Conservation (phyloP, 1,140 invertebrate genomes). For the Hylyphantes graminicola region DNA sequence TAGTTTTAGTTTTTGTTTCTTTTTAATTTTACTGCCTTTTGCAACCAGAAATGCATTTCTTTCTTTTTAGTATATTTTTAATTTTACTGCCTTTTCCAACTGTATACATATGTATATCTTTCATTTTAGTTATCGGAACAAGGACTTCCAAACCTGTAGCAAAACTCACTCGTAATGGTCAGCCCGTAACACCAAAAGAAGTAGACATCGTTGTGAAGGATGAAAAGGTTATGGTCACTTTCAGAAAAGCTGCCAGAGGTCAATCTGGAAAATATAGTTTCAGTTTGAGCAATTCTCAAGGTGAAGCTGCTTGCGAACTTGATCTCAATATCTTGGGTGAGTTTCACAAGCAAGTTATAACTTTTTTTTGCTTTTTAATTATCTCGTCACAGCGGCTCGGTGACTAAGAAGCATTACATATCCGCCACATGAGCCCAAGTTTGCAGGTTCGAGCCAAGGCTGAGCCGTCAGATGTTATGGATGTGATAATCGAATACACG, state of each 20-base stretch:
- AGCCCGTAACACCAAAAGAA: conserved; percentile 86
- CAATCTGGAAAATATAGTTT: conserved; percentile 86
- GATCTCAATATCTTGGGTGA: conserved; percentile 77
- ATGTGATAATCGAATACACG: no score
- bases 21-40: no score
- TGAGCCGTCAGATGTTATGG: no score
- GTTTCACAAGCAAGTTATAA: not conserved
- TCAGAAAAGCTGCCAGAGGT: conserved; percentile 85
- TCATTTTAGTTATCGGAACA: conserved; percentile 81
- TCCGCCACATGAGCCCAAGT: no score
- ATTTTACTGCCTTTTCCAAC: not conserved
- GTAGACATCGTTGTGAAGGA: conserved; percentile 88
- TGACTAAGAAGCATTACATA: no score
- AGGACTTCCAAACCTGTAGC: conserved; percentile 87
- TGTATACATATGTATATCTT: not conserved
- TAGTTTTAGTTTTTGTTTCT: not conserved
- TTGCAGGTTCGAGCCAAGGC: no score
- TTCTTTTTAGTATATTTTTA: not conserved
- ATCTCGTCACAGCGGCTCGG: no score
- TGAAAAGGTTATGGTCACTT: conserved; percentile 88
- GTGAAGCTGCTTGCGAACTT: conserved; percentile 85
- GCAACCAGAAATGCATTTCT: not conserved
- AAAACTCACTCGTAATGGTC: conserved; percentile 89
- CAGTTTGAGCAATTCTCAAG: conserved; percentile 86
- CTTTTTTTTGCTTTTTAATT: no score